A percentile compares a stretch with the other conserved stretches of the same genome.
Evolutionary conservation across 2,888 invertebrate genomes (phyloP).

Genomic region (Silvanus unidentatus): DNA sequence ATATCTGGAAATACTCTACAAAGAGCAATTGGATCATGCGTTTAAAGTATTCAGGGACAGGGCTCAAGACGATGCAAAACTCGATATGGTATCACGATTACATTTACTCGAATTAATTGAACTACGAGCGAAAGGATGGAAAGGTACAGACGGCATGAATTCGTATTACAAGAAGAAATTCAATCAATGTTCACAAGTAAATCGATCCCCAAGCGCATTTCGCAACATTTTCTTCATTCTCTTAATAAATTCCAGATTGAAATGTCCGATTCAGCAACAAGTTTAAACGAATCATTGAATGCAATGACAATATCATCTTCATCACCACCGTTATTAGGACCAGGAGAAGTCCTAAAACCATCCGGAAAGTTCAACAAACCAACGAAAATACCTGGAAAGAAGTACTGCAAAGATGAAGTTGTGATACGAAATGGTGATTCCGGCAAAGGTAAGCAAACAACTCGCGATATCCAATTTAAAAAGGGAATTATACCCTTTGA

Average conservation of each 20-base stretch:
- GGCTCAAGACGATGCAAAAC: slow-evolving; percentile 79
- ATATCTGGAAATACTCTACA: slow-evolving; percentile 74
- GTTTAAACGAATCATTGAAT: slow-evolving; percentile 47
- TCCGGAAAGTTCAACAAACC: slow-evolving; percentile 86
- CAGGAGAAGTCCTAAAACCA: slow-evolving; percentile 80
- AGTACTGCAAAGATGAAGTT: slow-evolving; percentile 88
- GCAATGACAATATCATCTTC: slow-evolving; percentile 53
- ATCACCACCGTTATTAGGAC: slow-evolving; percentile 58
- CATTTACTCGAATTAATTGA: slow-evolving; percentile 89
- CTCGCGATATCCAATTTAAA: slow-evolving; percentile 2
- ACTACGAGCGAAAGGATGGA: slow-evolving; percentile 87
- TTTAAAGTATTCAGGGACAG: slow-evolving; percentile 86
- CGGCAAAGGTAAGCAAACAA: slow-evolving; percentile 89
- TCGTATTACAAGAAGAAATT: slow-evolving; percentile 69
- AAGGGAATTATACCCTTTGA: background rate
- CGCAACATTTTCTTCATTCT: background rate
- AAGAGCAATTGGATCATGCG: slow-evolving; percentile 78
- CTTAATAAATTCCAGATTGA: slow-evolving; percentile 32
- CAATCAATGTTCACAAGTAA: slow-evolving; percentile 39
- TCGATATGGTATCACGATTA: slow-evolving; percentile 79
- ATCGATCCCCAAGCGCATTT: slow-evolving; percentile 3
- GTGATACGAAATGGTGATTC: slow-evolving; percentile 93
- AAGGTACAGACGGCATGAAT: slow-evolving; percentile 75
- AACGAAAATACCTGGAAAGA: slow-evolving; percentile 86
- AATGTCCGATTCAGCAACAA: slow-evolving; percentile 34